These are phyloP conservation scores for Marisa cornuarietis DNA, from an alignment of 1,140 invertebrate genomes.

Conservation along the genomic window DNA sequence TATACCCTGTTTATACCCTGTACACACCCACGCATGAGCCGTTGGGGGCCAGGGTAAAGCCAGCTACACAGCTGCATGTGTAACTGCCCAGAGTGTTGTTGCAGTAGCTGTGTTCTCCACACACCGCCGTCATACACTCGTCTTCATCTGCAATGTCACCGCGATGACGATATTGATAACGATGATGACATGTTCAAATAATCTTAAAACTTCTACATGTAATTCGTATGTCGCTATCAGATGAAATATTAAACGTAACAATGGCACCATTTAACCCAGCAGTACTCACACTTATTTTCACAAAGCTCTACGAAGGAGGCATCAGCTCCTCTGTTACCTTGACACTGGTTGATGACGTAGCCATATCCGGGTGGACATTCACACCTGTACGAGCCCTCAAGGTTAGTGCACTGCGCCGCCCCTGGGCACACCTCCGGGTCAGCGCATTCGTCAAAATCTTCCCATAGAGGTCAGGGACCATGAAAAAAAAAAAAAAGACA, in stretches of 20 bases:
- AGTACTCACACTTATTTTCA: background rate
- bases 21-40: slow-evolving; percentile 24
- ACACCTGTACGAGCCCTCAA: slow-evolving; percentile 27
- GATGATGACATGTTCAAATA: no score
- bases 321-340: slow-evolving; percentile 1
- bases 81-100: slow-evolving; percentile 32
- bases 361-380: slow-evolving; percentile 25
- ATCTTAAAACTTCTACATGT: no score
- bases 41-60: slow-evolving; percentile 7
- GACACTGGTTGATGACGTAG: slow-evolving; percentile 23
- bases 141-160: slow-evolving; percentile 21
- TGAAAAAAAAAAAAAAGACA: background rate
- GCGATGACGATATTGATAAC: no score
- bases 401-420: slow-evolving; percentile 41
- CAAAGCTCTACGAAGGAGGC: background rate
- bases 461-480: background rate
- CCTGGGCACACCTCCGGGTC: slow-evolving; percentile 57
- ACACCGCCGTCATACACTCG: slow-evolving; percentile 22
- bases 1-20: no score
- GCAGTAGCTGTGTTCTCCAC: slow-evolving; percentile 20
- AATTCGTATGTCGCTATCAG: background rate
- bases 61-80: slow-evolving; percentile 25
- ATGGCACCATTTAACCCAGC: background rate
- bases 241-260: background rate
- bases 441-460: slow-evolving; percentile 60